Base-by-base conservation (phyloP, 2,888 invertebrate species). In the Heliconius ethilla region DNA sequence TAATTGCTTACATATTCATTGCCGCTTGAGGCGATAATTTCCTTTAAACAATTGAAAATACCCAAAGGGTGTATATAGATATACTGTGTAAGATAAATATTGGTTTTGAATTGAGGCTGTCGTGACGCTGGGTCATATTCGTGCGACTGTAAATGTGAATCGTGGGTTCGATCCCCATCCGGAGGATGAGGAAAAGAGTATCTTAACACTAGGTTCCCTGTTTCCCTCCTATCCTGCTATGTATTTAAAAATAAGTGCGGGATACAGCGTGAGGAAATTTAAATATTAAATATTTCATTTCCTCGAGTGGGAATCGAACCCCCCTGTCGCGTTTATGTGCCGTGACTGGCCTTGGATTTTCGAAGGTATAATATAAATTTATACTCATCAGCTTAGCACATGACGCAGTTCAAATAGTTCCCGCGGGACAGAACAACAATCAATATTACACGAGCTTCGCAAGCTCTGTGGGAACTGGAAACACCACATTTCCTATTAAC, bases 1-100 rank as follows among this genome's bases (percentile, higher is more conserved):
- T 69, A 69, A 69, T 69, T 67, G 67, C 40, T 67, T 69, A 40
- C 40, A 40, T 69, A 67, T 69, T 69, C 40, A 69, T 15, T 1
- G 40, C 3, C 25, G 25, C 69, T 27, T 25, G 25, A 40, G 40
- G 69, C 69, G 9, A 25, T 40, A 40, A 69, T 69, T 40, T 69
- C 9, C 40, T 69, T 69, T 5, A 25, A 45, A 69, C 69, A 69
- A 69, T 69, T 40, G 69, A 6, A 15, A 13, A 25, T 67, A 67
- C 37, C 13, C 13, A 13, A 67, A 40, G 67, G 37, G 37, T 67
- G 7, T 33, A 15, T 18, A 29, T 4, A 18, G 40, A 11, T 40
- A 40, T 40, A 40, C 40, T 40, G 40, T 40, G 11, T 37, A 25
- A 15, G 9, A 40, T 40, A 69, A 37, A 37, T 69, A 45, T 69